Evolutionary conservation across 2,113 vertebrate genomes (phyloP).

Genomic region (Epinephelus cyanopodus): DNA sequence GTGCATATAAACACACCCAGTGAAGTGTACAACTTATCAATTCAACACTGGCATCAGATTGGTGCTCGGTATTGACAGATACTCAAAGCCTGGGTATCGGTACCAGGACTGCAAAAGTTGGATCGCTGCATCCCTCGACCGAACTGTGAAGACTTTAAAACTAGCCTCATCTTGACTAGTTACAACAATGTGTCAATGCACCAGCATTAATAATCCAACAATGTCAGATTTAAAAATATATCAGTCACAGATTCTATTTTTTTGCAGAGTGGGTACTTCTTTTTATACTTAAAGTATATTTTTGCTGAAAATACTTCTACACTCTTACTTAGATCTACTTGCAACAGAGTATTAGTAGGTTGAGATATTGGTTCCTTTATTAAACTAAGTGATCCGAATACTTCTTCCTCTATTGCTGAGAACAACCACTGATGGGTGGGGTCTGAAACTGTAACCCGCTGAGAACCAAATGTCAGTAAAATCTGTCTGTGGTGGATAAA

Average conservation of each 20-base stretch:
- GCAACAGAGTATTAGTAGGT: neutral
- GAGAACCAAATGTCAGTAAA: slow-evolving; percentile 37
- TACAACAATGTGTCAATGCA: no score
- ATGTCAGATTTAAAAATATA: neutral
- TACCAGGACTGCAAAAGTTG: no score
- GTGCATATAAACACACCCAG: no score
- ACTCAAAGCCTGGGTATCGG: no score
- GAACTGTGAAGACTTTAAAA: no score
- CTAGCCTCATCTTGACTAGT: no score
- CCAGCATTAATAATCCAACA: neutral
- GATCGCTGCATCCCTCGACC: no score
- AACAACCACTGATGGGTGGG: neutral
- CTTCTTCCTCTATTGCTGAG: neutral
- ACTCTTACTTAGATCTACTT: neutral
- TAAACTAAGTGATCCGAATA: neutral
- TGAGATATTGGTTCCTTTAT: neutral
- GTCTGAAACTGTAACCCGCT: neutral
- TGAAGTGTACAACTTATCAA: no score
- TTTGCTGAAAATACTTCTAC: neutral
- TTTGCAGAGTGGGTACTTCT: neutral
- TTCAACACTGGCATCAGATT: no score
- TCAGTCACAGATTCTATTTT: neutral
- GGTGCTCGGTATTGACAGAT: no score
- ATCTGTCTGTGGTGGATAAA: slow-evolving; percentile 17
- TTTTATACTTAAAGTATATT: neutral